Evolutionary conservation across 2,113 vertebrate species (phyloP).

Genomic region (Stegastes partitus): DNA sequence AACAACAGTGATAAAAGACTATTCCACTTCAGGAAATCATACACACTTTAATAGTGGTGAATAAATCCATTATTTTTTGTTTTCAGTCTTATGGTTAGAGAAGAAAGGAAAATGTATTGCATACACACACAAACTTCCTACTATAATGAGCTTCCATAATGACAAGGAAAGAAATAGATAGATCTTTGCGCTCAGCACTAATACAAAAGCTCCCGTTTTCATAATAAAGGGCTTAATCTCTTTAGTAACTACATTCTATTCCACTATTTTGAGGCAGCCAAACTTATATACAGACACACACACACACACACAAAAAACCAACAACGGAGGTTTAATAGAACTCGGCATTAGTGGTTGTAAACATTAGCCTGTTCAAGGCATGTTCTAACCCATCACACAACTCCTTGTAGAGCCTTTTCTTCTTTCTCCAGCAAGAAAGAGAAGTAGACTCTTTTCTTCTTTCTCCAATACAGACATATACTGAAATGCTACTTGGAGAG

Average conservation of each 20-base stretch:
- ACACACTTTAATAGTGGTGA: background rate
- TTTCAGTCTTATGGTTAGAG: background rate
- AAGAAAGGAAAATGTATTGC: conserved; percentile 16
- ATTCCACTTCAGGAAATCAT: conserved; percentile 22
- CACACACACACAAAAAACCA: background rate
- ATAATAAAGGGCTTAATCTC: conserved; percentile 19
- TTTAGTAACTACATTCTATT: background rate
- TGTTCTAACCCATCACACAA: conserved; percentile 19
- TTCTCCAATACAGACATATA: conserved; percentile 6
- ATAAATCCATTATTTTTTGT: conserved; percentile 17
- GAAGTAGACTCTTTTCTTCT: background rate
- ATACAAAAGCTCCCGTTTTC: background rate
- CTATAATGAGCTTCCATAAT: background rate
- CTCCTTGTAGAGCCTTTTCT: conserved; percentile 1
- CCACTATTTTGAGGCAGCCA: background rate
- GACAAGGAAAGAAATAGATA: background rate
- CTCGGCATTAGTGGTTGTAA: conserved; percentile 20
- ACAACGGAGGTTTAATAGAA: conserved; percentile 9
- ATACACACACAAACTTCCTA: background rate
- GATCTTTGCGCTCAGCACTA: background rate
- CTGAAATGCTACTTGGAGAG: background rate
- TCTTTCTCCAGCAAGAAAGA: background rate
- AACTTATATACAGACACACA: background rate
- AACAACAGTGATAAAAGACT: conserved; percentile 12
- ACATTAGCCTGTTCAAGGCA: conserved; percentile 12